Evolutionary conservation across 1,140 invertebrate species (phyloP).

Genomic region (Rhizoglyphus robini): DNA sequence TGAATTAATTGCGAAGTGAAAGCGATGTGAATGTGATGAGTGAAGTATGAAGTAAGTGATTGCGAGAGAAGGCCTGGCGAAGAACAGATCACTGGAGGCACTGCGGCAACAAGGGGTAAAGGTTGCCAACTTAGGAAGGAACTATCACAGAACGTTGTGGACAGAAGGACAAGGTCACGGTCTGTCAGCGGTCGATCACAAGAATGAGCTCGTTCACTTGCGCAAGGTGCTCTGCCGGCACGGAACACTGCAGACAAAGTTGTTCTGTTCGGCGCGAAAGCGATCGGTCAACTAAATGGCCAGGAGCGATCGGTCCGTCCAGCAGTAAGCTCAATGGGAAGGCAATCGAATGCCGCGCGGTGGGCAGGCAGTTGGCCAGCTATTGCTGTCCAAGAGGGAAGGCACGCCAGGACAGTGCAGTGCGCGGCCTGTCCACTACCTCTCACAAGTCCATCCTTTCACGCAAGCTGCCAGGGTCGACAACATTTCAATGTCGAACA

Average conservation of each 20-base stretch:
- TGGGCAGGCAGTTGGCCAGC: background rate
- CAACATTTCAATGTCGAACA: slow-evolving; percentile 1
- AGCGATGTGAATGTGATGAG: no score
- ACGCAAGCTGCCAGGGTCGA: slow-evolving; percentile 5
- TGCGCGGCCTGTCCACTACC: slow-evolving; percentile 6
- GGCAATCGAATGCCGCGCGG: background rate
- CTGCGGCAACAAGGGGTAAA: background rate
- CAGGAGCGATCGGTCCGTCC: background rate
- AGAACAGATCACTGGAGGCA: background rate
- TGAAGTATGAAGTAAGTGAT: no score
- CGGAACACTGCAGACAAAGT: background rate
- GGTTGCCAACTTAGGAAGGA: background rate
- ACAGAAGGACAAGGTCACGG: slow-evolving; percentile 7
- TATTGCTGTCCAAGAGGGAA: no score
- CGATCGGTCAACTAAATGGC: slow-evolving; percentile 13
- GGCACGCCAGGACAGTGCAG: no score
- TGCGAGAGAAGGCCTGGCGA: no score
- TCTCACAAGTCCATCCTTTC: slow-evolving; percentile 10
- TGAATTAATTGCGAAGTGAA: no score
- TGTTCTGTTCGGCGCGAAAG: background rate
- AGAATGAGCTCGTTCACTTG: background rate
- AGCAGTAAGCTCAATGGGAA: background rate
- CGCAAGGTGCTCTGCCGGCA: background rate
- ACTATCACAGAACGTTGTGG: background rate
- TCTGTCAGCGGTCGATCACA: background rate